These are phyloP conservation scores for Dipodomys merriami DNA, from an alignment of 2,113 vertebrate genomes.

Conservation along the genomic window DNA sequence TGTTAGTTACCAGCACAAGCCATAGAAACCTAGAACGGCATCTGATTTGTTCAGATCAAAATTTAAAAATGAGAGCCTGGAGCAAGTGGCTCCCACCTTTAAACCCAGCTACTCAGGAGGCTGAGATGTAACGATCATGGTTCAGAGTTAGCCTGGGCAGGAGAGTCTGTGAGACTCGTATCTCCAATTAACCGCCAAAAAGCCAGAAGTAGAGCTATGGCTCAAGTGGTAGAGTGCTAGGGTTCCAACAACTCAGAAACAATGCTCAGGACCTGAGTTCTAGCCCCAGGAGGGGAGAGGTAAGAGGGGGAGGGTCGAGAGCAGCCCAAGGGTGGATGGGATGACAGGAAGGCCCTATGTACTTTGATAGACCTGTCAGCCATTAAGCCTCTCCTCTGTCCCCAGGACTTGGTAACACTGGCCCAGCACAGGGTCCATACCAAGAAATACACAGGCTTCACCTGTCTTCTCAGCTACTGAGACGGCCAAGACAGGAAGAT, in stretches of 20 bases:
- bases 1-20: conserved; percentile 4
- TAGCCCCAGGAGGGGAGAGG: no score
- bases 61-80: no score
- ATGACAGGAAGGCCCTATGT: background rate
- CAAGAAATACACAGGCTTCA: background rate
- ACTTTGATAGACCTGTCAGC: background rate
- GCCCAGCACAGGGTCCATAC: background rate
- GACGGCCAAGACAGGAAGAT: background rate
- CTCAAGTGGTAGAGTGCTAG: no score
- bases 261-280: no score
- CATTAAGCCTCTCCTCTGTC: background rate
- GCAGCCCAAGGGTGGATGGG: background rate
- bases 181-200: background rate
- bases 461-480: background rate
- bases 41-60: background rate
- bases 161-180: conserved; percentile 20
- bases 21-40: background rate
- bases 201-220: no score
- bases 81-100: no score
- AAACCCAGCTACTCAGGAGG: no score
- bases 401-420: background rate
- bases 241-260: no score
- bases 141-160: no score
- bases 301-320: no score
- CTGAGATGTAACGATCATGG: no score